Percentiles rank a stretch among this genome's conserved stretches.
Conservation (phyloP, 2,113 vertebrate species). For the Colius striatus region DNA sequence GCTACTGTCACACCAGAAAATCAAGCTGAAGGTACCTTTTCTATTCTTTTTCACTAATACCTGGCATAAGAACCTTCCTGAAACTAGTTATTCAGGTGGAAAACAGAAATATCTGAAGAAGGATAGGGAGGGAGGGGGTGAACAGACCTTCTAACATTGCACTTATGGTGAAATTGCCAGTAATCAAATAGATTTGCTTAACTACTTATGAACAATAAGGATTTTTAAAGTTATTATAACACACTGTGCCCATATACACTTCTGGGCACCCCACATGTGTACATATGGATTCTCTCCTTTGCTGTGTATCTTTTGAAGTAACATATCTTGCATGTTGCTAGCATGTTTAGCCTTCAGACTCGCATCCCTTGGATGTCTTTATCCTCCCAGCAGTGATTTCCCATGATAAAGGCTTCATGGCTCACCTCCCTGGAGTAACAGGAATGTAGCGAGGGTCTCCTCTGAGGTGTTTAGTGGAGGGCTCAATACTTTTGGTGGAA, state of each 20-base stretch:
- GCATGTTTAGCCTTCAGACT: background rate
- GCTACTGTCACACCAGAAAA: background rate
- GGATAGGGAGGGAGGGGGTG: background rate
- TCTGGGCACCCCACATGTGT: background rate
- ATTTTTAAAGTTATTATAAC: background rate
- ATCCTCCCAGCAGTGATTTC: background rate
- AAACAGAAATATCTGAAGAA: slow-evolving; percentile 1
- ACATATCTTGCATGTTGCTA: background rate
- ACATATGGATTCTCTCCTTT: background rate
- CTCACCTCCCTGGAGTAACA: background rate
- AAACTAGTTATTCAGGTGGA: background rate
- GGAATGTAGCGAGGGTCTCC: background rate
- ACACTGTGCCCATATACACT: background rate
- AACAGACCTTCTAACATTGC: background rate
- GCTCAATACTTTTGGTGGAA: slow-evolving; percentile 58
- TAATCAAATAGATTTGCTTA: background rate
- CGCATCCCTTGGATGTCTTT: background rate
- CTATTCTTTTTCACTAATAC: background rate
- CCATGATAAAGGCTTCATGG: background rate
- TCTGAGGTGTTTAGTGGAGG: background rate
- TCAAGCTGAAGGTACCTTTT: background rate
- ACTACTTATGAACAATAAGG: background rate
- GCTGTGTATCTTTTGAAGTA: background rate
- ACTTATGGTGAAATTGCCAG: background rate
- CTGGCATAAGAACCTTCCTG: background rate